phyloP scores from a whole-genome alignment of 1,140 invertebrate species.

The Pseudoatta argentina region DNA sequence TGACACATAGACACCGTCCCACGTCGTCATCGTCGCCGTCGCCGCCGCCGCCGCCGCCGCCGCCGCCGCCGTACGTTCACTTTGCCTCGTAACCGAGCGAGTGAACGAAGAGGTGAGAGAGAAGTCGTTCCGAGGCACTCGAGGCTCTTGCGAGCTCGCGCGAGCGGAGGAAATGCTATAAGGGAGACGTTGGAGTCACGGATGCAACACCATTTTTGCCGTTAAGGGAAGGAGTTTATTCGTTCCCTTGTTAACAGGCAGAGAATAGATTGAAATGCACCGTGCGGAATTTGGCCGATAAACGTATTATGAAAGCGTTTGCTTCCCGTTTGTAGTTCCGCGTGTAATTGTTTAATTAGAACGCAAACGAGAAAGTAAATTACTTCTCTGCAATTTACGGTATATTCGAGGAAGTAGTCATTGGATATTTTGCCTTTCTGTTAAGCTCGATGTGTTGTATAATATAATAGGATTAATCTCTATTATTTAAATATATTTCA shows the following conservation, averaged over 20 bases:
- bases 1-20: neutral
- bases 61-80: neutral
- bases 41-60: neutral
- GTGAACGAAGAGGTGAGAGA: conserved; percentile 15
- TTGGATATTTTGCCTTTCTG: neutral
- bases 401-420: neutral
- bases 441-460: conserved; percentile 1
- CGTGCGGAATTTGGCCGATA: conserved; percentile 12
- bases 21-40: neutral
- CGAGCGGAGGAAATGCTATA: no score
- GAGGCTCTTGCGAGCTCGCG: neutral
- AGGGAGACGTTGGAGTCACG: neutral
- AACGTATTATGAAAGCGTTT: neutral
- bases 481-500: conserved; percentile 36
- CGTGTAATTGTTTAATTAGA: conserved; percentile 15
- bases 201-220: conserved; percentile 47
- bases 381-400: conserved; percentile 3
- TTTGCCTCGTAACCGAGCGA: neutral
- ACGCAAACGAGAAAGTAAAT: neutral
- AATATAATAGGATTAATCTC: conserved; percentile 34
- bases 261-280: conserved; percentile 34
- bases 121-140: conserved; percentile 10
- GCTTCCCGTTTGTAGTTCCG: neutral
- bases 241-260: conserved; percentile 26
- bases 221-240: neutral